A percentile compares a stretch with the other conserved stretches of the same genome.
phyloP scores from a whole-genome alignment of 2,797 vertebrate genomes.

The Melanotaenia pygmaea region DNA sequence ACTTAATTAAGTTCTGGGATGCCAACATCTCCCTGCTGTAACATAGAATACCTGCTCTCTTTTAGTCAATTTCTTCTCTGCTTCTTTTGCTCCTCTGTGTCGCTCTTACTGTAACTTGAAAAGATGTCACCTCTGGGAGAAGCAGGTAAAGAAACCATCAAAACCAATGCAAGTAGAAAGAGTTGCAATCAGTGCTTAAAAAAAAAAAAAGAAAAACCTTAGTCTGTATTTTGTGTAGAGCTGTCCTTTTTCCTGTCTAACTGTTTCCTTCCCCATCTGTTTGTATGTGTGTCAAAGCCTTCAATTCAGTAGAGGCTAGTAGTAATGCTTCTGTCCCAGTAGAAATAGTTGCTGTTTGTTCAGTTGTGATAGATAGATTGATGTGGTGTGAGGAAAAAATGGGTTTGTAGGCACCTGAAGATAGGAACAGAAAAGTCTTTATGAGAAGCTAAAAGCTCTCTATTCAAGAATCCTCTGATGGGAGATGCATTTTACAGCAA shows the following conservation, averaged over 20 bases:
- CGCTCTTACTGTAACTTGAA: constrained; percentile 61
- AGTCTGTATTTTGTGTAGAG: constrained; percentile 63
- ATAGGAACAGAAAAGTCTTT: constrained; percentile 72
- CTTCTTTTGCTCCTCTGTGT: constrained; percentile 66
- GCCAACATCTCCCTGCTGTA: constrained; percentile 70
- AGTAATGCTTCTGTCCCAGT: constrained; percentile 72
- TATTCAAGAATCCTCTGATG: constrained; percentile 59
- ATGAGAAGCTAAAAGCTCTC: constrained; percentile 70
- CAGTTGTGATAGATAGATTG: constrained; percentile 80
- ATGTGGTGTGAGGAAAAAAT: constrained; percentile 68
- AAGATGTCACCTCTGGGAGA: constrained; percentile 77
- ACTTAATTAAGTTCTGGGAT: constrained; percentile 78
- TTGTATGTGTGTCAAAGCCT: constrained; percentile 36
- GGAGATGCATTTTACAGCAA: constrained; percentile 60
- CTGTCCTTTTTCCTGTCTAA: constrained; percentile 49
- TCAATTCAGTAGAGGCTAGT: constrained; percentile 72
- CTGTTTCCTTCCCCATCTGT: constrained; percentile 42
- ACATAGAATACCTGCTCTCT: constrained; percentile 68
- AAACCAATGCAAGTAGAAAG: constrained; percentile 72
- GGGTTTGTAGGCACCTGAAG: constrained; percentile 75
- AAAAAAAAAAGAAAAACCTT: constrained; percentile 10
- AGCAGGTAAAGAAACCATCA: constrained; percentile 82
- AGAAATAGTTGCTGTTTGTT: constrained; percentile 79
- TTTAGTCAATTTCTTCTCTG: constrained; percentile 73
- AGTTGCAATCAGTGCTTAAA: constrained; percentile 67